Evolutionary conservation across 2,888 invertebrate genomes (phyloP).

Genomic region (Caenorhabditis drosophilae): DNA sequence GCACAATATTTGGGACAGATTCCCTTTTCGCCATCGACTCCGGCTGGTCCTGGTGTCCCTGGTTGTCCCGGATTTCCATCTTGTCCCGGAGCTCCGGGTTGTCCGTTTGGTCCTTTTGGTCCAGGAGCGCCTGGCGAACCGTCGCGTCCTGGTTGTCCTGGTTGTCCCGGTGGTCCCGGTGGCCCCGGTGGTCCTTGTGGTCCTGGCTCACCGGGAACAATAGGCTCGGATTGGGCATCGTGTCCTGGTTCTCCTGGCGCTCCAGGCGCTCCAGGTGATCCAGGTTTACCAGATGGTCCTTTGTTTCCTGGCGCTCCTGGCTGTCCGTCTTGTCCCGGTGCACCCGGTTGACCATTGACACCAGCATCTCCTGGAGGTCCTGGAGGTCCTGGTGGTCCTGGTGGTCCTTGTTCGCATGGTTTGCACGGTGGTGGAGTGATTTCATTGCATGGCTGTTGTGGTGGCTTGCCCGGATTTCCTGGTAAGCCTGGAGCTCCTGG

Average conservation of each 20-base stretch:
- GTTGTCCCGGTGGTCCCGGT: conserved; percentile 56
- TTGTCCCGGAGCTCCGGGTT: conserved; percentile 48
- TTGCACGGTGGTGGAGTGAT: conserved; percentile 61
- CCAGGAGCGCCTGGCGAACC: conserved; percentile 53
- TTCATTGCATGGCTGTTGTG: conserved; percentile 62
- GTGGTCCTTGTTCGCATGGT: conserved; percentile 57
- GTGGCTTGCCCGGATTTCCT: conserved; percentile 58
- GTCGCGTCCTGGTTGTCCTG: conserved; percentile 52
- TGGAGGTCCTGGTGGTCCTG: conserved; percentile 56
- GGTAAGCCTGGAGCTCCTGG: conserved; percentile 56
- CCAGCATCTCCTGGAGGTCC: conserved; percentile 52
- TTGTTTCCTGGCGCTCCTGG: conserved; percentile 52
- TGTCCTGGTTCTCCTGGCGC: conserved; percentile 62
- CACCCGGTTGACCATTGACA: conserved; percentile 46
- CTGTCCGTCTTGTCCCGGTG: conserved; percentile 47
- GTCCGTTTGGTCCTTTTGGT: conserved; percentile 53
- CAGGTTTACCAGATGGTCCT: conserved; percentile 56
- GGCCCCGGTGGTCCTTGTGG: conserved; percentile 56
- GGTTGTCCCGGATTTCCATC: conserved; percentile 51
- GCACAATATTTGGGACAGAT: conserved; percentile 67
- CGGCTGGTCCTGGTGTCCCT: conserved; percentile 38
- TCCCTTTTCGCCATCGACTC: conserved; percentile 60
- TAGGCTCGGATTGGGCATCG: conserved; percentile 52
- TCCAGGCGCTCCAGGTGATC: conserved; percentile 58
- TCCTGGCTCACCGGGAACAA: conserved; percentile 57